Conservation (phyloP, 2,113 vertebrate species). For the Mormoops blainvillei region DNA sequence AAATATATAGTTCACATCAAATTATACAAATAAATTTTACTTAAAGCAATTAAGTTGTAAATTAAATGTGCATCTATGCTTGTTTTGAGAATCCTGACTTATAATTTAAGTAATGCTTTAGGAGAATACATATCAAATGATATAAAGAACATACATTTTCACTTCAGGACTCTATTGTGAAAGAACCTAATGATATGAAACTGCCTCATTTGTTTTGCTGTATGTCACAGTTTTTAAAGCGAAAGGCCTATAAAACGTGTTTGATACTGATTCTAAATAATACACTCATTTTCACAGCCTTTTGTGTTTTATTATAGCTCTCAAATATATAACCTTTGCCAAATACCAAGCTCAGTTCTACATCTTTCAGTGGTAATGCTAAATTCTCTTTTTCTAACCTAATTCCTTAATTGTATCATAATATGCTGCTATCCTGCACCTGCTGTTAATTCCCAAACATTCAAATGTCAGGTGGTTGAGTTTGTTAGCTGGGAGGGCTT, state of each 20-base stretch:
- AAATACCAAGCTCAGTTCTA: conserved; percentile 21
- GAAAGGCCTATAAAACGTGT: neutral
- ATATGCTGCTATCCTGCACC: conserved; percentile 3
- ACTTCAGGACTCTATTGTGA: neutral
- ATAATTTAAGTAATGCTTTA: neutral
- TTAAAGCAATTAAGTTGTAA: neutral
- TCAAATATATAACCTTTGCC: neutral
- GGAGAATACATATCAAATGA: neutral
- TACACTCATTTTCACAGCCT: neutral
- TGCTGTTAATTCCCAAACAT: conserved; percentile 22
- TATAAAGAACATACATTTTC: neutral
- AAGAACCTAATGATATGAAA: conserved; percentile 6
- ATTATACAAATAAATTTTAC: neutral
- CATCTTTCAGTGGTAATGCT: neutral
- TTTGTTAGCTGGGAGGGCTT: neutral
- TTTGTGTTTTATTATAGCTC: neutral
- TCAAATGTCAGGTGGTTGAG: conserved; percentile 3
- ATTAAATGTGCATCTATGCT: neutral
- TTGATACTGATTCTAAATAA: neutral
- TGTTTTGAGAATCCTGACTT: neutral
- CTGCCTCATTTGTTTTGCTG: neutral
- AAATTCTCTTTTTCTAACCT: neutral
- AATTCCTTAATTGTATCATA: conserved; percentile 28
- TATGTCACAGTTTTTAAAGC: neutral
- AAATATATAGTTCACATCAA: neutral